These are phyloP conservation scores for Drosophila carrolli DNA, from an alignment of 1,140 invertebrate species.

Conservation along the genomic window DNA sequence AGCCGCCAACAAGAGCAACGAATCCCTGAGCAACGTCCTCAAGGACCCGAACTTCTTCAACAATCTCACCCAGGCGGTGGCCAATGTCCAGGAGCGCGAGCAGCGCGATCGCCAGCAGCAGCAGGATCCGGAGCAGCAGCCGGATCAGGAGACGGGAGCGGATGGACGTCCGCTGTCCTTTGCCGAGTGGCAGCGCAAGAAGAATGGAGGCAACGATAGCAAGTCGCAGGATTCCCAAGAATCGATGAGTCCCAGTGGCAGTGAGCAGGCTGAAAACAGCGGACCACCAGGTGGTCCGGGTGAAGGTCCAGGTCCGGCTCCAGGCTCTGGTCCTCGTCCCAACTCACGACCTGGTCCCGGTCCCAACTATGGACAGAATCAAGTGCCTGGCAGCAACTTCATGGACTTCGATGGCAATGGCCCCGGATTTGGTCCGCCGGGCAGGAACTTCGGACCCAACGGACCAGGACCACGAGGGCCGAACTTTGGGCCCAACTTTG, in stretches of 20 bases:
- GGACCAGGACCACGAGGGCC: conserved; percentile 17
- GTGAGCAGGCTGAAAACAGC: neutral
- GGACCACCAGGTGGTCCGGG: neutral
- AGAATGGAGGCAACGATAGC: conserved; percentile 30
- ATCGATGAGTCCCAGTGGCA: neutral
- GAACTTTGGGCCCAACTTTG: conserved; percentile 24
- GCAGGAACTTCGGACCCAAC: conserved; percentile 31
- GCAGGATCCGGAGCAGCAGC: neutral
- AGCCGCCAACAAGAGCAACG: conserved; percentile 6
- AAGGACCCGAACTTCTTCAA: conserved; percentile 74
- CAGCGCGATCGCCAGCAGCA: conserved; percentile 16
- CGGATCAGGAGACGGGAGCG: neutral
- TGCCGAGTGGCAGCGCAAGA: conserved; percentile 73
- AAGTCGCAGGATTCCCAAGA: conserved; percentile 12
- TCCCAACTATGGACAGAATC: conserved; percentile 14
- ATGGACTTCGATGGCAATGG: conserved; percentile 30
- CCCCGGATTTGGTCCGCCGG: conserved; percentile 17
- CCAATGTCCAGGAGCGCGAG: conserved; percentile 61
- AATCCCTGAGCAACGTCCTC: conserved; percentile 60
- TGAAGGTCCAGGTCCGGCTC: conserved; percentile 7
- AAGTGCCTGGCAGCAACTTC: conserved; percentile 21
- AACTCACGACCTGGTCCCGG: conserved; percentile 13
- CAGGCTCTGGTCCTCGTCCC: neutral
- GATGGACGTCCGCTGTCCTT: conserved; percentile 49
- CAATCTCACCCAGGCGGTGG: conserved; percentile 67